phyloP scores from a whole-genome alignment of 64 coral and sea anemone species.

The Exaiptasia diaphana region DNA sequence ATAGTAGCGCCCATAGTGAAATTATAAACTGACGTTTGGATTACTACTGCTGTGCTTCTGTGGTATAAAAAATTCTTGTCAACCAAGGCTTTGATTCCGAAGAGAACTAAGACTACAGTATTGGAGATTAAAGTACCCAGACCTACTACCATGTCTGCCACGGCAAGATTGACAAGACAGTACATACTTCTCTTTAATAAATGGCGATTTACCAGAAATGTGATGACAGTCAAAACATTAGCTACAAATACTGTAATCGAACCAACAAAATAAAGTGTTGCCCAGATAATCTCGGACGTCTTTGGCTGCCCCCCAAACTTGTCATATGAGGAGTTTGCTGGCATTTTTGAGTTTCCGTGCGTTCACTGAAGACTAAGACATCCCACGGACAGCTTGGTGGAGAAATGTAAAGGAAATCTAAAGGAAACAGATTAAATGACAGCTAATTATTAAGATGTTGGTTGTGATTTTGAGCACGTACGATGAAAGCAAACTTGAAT shows the following conservation, averaged over 20 bases:
- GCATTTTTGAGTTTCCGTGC: too few relatives aligned
- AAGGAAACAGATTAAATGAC: too few relatives aligned
- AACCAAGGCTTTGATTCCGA: neutral
- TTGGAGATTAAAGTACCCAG: neutral
- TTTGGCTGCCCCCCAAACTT: too few relatives aligned
- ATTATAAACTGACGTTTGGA: neutral
- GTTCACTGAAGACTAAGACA: too few relatives aligned
- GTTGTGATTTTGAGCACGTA: too few relatives aligned
- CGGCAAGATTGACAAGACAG: neutral
- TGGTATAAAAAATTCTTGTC: neutral
- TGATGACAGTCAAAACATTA: neutral
- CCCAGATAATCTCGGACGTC: neutral
- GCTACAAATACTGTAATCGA: neutral
- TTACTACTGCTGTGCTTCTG: neutral
- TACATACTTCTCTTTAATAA: neutral
- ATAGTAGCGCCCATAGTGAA: neutral
- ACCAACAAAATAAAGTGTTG: neutral
- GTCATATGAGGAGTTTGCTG: too few relatives aligned
- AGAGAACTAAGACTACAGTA: neutral
- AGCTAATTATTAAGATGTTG: too few relatives aligned
- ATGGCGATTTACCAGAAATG: neutral
- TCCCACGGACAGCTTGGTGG: too few relatives aligned
- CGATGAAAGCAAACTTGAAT: too few relatives aligned
- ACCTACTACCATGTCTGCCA: neutral
- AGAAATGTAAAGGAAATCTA: too few relatives aligned